Conservation (phyloP, 2,797 vertebrate species). For the Aldrovandia affinis region DNA sequence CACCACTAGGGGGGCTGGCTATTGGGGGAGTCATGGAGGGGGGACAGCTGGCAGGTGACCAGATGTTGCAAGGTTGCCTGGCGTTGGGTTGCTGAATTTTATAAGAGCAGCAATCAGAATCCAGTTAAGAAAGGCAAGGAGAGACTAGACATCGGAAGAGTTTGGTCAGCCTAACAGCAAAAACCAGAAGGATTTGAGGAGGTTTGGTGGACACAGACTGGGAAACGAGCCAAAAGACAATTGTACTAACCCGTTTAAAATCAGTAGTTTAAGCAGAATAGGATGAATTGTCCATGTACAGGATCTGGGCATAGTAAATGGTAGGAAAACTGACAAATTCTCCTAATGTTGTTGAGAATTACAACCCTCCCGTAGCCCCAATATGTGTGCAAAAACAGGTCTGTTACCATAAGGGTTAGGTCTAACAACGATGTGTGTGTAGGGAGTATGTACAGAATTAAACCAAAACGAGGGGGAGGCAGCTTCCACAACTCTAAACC, state of each 20-base stretch:
- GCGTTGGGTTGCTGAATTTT: neutral
- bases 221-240: neutral
- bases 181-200: neutral
- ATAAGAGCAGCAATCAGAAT: neutral
- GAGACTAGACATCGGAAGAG: neutral
- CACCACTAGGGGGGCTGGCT: neutral
- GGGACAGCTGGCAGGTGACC: neutral
- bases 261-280: neutral
- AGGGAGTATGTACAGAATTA: too few species aligned
- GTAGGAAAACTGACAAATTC: neutral
- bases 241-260: neutral
- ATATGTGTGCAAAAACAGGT: too few species aligned
- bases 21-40: too few species aligned
- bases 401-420: too few species aligned
- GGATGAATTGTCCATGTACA: neutral
- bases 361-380: too few species aligned
- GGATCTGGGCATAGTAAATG: neutral
- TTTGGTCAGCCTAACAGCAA: neutral
- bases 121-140: neutral
- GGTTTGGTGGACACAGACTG: neutral
- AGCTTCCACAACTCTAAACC: too few species aligned
- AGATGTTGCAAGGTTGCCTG: neutral
- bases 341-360: neutral
- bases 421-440: too few species aligned
- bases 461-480: too few species aligned